These are phyloP conservation scores for Schizaphis graminum DNA, from an alignment of 2,888 invertebrate species.

Conservation along the genomic window DNA sequence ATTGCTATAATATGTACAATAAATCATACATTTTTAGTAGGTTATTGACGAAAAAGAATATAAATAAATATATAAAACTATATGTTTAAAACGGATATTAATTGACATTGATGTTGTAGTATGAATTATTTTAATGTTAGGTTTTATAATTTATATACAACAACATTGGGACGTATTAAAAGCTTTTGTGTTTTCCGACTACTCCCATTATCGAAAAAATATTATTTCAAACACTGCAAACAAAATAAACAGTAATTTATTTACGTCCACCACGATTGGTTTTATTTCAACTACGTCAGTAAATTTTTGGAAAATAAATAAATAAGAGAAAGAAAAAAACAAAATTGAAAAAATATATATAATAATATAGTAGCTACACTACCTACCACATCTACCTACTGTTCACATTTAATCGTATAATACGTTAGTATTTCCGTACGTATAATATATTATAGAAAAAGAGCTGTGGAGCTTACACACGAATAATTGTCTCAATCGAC, in stretches of 20 bases:
- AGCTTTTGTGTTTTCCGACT: slow-evolving; percentile 25
- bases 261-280: slow-evolving; percentile 8
- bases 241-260: slow-evolving; percentile 40
- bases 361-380: neutral
- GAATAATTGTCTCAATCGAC: slow-evolving; percentile 6
- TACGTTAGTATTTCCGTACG: neutral
- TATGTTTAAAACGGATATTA: neutral
- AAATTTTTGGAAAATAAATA: neutral
- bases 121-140: slow-evolving; percentile 15
- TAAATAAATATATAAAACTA: neutral
- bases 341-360: neutral
- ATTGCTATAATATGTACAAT: neutral
- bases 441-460: neutral
- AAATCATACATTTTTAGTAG: neutral
- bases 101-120: neutral
- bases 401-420: neutral
- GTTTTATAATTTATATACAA: neutral
- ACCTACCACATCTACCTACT: too few relatives aligned
- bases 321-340: neutral
- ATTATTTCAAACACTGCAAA: neutral
- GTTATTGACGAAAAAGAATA: neutral
- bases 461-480: neutral
- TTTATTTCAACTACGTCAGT: slow-evolving; percentile 10
- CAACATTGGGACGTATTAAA: slow-evolving; percentile 4
- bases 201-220: neutral